Evolutionary conservation across 2,888 invertebrate genomes (phyloP).

Genomic region (Tenthredo distinguenda): DNA sequence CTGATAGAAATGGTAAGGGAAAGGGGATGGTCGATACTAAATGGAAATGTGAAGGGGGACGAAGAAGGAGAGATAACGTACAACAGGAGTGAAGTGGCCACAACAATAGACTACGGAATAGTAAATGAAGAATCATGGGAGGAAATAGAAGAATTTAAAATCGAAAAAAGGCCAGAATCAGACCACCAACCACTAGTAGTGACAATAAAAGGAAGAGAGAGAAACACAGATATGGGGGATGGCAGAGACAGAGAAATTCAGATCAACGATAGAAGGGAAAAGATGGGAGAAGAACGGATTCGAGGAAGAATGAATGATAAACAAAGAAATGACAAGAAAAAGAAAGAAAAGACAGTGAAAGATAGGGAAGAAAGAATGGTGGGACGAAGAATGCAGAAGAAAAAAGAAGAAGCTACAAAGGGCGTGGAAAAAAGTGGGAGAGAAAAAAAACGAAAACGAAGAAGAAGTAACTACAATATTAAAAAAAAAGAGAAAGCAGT

Average conservation of each 20-base stretch:
- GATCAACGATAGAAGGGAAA: background rate
- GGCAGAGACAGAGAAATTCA: background rate
- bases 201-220: background rate
- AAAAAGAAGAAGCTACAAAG: background rate
- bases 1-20: background rate
- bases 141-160: background rate
- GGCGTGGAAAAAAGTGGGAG: background rate
- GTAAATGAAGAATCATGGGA: conserved; percentile 13
- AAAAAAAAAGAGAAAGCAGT: background rate
- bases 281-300: background rate
- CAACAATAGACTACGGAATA: background rate
- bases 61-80: background rate
- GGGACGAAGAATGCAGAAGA: background rate
- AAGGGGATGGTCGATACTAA: background rate
- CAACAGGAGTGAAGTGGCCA: background rate
- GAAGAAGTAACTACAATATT: background rate
- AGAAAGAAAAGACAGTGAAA: background rate
- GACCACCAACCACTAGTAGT: conserved; percentile 9
- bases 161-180: background rate
- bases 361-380: background rate
- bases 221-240: background rate
- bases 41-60: background rate
- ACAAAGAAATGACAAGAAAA: no score
- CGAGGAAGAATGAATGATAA: background rate
- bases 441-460: background rate